A percentile compares a stretch with the other conserved stretches of the same genome.
phyloP scores from a whole-genome alignment of 1,140 invertebrate species.

The Drosophila suzukii region DNA sequence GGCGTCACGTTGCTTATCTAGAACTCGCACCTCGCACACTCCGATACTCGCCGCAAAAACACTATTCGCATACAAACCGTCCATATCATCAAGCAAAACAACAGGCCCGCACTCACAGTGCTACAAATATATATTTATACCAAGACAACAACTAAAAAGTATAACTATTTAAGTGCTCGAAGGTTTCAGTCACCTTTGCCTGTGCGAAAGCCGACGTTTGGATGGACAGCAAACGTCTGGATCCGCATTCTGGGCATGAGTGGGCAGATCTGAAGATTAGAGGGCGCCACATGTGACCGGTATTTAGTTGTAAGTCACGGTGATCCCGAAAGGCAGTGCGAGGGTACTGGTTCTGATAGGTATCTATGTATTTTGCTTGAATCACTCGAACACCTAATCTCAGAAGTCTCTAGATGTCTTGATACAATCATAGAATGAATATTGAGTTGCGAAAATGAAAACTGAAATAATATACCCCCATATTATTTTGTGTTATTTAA shows the following conservation, averaged over 20 bases:
- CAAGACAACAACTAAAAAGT: constrained; percentile 8
- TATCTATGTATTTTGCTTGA: neutral
- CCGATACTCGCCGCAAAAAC: constrained; percentile 13
- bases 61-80: neutral
- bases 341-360: neutral
- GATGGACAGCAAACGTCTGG: constrained; percentile 14
- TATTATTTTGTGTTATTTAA: no score
- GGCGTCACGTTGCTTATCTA: constrained; percentile 74
- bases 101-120: constrained; percentile 15
- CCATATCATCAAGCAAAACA: constrained; percentile 54
- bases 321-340: constrained; percentile 8
- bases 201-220: constrained; percentile 2
- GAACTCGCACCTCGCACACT: constrained; percentile 50
- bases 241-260: constrained; percentile 32
- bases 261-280: constrained; percentile 33
- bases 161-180: constrained; percentile 38
- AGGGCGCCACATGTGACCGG: constrained; percentile 33
- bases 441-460: no score
- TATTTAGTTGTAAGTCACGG: constrained; percentile 35
- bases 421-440: neutral
- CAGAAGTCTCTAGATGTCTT: neutral
- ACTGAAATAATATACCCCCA: no score
- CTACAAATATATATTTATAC: neutral
- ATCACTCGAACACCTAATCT: neutral
- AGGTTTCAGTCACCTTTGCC: constrained; percentile 12